Conservation (phyloP, 2,113 vertebrate genomes). For the Odontesthes bonariensis region DNA sequence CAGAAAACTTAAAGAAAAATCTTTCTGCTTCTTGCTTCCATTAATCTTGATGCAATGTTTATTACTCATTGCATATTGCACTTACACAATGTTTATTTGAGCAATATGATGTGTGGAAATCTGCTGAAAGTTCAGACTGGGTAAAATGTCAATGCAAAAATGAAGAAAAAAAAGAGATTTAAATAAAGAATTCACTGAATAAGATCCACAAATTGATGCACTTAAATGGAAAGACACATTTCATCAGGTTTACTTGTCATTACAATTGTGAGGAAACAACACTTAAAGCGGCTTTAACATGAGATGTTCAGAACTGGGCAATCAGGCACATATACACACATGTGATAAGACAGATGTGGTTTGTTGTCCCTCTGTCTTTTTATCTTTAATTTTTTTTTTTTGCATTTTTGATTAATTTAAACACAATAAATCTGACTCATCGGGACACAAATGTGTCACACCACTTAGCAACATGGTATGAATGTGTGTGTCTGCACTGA, state of each 20-base stretch:
- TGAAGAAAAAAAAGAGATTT: neutral
- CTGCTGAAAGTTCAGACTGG: neutral
- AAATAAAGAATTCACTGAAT: neutral
- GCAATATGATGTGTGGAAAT: neutral
- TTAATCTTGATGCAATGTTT: neutral
- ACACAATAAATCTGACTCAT: neutral
- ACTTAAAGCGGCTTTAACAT: neutral
- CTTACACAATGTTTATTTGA: neutral
- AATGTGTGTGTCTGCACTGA: neutral
- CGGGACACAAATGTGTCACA: slow-evolving; percentile 4
- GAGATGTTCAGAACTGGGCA: neutral
- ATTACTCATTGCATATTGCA: neutral
- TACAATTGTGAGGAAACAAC: too few relatives aligned
- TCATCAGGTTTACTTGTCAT: too few relatives aligned
- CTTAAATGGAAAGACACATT: neutral
- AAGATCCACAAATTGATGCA: neutral
- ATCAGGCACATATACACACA: neutral
- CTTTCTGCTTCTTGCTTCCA: too few relatives aligned
- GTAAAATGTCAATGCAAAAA: neutral
- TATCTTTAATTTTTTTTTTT: slow-evolving; percentile 49
- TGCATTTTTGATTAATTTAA: slow-evolving; percentile 15
- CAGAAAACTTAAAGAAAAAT: neutral
- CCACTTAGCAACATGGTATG: neutral
- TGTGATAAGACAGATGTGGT: neutral
- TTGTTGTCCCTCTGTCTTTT: slow-evolving; percentile 1